Percentiles rank a stretch among this genome's conserved stretches.
Evolutionary conservation across 1,140 invertebrate genomes (phyloP).

Genomic region (Sipha flava): DNA sequence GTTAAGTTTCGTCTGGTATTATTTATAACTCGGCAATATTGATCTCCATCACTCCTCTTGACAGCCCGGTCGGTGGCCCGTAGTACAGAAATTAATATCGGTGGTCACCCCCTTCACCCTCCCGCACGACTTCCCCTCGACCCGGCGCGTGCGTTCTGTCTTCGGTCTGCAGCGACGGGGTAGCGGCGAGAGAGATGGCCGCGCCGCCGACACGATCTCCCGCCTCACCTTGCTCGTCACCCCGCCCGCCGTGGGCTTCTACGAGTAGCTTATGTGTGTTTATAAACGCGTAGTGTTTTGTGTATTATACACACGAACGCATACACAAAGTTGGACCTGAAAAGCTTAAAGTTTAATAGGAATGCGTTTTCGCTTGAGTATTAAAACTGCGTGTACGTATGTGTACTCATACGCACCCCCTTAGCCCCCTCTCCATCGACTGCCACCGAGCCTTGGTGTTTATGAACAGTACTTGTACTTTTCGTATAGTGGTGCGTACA

Average conservation of each 20-base stretch:
- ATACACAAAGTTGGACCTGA: constrained; percentile 14
- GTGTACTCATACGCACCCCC: not conserved
- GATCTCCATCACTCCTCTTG: constrained; percentile 24
- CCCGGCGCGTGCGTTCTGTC: not conserved
- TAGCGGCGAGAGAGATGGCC: too few species aligned
- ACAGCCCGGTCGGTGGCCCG: not conserved
- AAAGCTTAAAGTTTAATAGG: constrained; percentile 28
- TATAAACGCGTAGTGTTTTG: constrained; percentile 16
- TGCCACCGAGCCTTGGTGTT: not conserved
- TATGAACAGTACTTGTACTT: constrained; percentile 13
- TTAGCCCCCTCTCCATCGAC: not conserved
- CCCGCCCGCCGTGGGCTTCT: not conserved
- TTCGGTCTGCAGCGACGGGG: not conserved
- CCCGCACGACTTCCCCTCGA: not conserved
- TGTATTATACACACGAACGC: constrained; percentile 29
- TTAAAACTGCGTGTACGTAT: not conserved
- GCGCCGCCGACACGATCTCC: not conserved
- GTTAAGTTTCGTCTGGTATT: constrained; percentile 26
- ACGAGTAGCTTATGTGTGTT: not conserved
- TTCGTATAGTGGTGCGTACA: not conserved
- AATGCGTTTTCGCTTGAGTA: constrained; percentile 21
- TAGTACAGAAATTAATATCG: constrained; percentile 22
- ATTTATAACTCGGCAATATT: constrained; percentile 29
- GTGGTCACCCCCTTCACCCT: not conserved
- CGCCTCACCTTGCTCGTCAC: not conserved